Evolutionary conservation across 2,113 vertebrate genomes (phyloP).

Genomic region (Trichomycterus rosablanca): DNA sequence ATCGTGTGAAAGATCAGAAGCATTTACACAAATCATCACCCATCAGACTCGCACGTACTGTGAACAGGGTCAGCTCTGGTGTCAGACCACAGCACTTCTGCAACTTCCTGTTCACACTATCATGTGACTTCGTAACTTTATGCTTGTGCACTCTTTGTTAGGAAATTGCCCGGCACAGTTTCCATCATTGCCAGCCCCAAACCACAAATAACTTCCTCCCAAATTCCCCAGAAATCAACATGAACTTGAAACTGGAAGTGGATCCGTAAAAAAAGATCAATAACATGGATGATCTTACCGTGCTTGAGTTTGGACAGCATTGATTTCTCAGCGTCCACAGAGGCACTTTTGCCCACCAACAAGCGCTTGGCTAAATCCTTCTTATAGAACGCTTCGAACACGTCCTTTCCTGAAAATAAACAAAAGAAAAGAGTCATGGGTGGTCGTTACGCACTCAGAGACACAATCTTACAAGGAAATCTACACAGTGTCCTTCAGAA

Average conservation of each 20-base stretch:
- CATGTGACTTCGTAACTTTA: conserved; percentile 14
- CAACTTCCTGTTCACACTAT: conserved; percentile 18
- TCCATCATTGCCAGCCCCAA: neutral
- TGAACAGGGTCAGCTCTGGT: neutral
- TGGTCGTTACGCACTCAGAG: too few species aligned
- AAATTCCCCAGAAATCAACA: neutral
- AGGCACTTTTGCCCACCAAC: conserved; percentile 95
- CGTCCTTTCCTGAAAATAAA: conserved; percentile 88
- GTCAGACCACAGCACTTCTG: conserved; percentile 17
- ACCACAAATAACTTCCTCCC: neutral
- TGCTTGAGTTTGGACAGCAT: conserved; percentile 99
- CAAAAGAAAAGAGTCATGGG: neutral
- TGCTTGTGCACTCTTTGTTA: too few species aligned
- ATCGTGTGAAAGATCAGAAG: neutral
- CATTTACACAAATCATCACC: neutral
- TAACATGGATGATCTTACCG: conserved; percentile 60
- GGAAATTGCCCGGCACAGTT: conserved; percentile 25
- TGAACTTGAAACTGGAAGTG: neutral
- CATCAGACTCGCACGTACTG: neutral
- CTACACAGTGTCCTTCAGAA: too few species aligned
- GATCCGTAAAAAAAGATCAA: neutral
- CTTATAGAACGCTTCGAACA: conserved; percentile 98
- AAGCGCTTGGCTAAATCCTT: conserved; percentile 96
- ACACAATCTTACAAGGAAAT: too few species aligned
- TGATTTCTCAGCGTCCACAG: conserved; percentile 97